Evolutionary conservation across 64 coral and sea anemone species (phyloP).

Genomic region (Montipora cactus): DNA sequence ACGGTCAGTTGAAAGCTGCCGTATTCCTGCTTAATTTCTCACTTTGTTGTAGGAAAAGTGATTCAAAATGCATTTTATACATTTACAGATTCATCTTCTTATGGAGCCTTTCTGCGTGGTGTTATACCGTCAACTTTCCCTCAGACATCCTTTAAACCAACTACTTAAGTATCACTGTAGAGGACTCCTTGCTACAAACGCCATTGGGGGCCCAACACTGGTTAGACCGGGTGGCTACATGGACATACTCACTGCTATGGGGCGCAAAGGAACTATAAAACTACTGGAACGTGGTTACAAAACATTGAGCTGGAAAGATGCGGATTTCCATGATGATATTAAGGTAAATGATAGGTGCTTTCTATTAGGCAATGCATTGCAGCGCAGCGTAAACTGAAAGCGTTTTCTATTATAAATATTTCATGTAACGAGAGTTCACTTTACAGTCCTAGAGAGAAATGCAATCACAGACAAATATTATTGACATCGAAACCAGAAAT

Average conservation of each 20-base stretch:
- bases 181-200: constrained; percentile 51
- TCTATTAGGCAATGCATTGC: no score
- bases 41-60: no score
- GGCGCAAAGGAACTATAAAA: constrained; percentile 20
- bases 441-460: not conserved
- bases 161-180: constrained; percentile 71
- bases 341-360: not conserved
- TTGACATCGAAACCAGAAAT: no score
- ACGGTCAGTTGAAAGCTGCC: no score
- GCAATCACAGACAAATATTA: not conserved
- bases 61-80: no score
- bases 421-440: no score
- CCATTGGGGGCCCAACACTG: constrained; percentile 20
- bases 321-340: constrained; percentile 40
- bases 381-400: no score
- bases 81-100: constrained; percentile 39
- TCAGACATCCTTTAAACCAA: constrained; percentile 34
- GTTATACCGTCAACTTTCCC: constrained; percentile 53
- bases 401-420: not conserved
- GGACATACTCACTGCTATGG: constrained; percentile 42
- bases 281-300: constrained; percentile 29
- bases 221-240: not conserved
- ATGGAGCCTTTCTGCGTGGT: constrained; percentile 54
- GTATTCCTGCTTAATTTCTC: no score
- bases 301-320: constrained; percentile 52